Percentiles rank a stretch among this genome's conserved stretches.
Conservation (phyloP, 2,797 vertebrate genomes). For the Sebastes trivittatus region DNA sequence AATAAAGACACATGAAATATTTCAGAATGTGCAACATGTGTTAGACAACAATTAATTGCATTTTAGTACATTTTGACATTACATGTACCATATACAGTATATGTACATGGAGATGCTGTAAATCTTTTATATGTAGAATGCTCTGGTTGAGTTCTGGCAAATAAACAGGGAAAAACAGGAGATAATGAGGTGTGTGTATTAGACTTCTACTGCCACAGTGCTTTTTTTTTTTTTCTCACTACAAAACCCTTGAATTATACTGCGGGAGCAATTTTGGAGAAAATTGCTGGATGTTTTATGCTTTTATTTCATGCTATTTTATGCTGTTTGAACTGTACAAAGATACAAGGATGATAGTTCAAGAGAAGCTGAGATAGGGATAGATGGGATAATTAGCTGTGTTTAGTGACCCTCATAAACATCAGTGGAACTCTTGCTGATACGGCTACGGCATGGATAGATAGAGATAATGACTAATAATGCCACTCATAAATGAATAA, state of each 20-base stretch:
- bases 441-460: background rate
- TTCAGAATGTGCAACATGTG: background rate
- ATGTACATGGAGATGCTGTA: background rate
- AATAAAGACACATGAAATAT: background rate
- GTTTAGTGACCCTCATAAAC: slow-evolving; percentile 1
- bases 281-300: slow-evolving; percentile 27
- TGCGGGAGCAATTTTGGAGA: slow-evolving; percentile 12
- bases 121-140: background rate
- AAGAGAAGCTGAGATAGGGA: background rate
- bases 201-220: background rate
- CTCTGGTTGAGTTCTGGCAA: background rate
- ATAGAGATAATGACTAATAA: slow-evolving; percentile 6
- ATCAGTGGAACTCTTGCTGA: background rate
- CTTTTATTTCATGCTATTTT: slow-evolving; percentile 28
- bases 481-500: background rate
- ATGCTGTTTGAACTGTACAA: slow-evolving; percentile 20
- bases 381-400: slow-evolving; percentile 1
- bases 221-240: background rate
- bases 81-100: background rate
- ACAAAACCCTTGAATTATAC: slow-evolving; percentile 13
- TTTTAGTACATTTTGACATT: background rate
- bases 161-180: background rate
- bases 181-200: slow-evolving; percentile 7
- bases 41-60: background rate
- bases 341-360: slow-evolving; percentile 18